Percentiles rank a stretch among this genome's conserved stretches.
Conservation (phyloP, 2,888 invertebrate genomes). For the Alitta virens region DNA sequence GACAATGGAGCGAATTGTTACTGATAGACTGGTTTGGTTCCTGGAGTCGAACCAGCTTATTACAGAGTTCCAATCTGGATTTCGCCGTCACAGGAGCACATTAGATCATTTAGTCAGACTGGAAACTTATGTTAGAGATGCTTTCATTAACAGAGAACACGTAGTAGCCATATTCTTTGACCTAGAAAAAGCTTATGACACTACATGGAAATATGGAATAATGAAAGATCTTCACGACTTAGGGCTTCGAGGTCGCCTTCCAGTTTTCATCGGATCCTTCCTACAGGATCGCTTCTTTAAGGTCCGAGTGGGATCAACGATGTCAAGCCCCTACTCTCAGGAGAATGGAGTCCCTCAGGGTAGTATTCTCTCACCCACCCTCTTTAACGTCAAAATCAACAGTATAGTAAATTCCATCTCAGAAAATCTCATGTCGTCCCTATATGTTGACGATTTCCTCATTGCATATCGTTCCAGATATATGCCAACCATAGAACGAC, state of each 20-base stretch:
- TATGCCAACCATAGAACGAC: constrained; percentile 14
- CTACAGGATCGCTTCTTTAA: constrained; percentile 3
- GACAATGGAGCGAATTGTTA: constrained; percentile 34
- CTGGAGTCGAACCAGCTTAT: constrained; percentile 27
- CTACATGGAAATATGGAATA: constrained; percentile 26
- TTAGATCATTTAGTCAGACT: constrained; percentile 24
- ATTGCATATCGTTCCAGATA: neutral
- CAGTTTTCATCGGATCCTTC: constrained; percentile 20
- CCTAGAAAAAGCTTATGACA: constrained; percentile 24
- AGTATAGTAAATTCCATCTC: no score
- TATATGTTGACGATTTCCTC: constrained; percentile 17
- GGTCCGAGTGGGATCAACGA: constrained; percentile 11
- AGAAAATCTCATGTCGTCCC: neutral
- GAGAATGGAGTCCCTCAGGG: constrained; percentile 15
- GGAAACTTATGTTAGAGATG: constrained; percentile 29
- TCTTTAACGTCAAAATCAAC: constrained; percentile 8
- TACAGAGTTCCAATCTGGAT: constrained; percentile 26
- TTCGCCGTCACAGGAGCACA: constrained; percentile 22
- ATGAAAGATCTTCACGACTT: constrained; percentile 21
- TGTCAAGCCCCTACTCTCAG: neutral
- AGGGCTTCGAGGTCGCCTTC: constrained; percentile 25
- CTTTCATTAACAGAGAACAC: constrained; percentile 26
- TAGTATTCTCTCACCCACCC: constrained; percentile 14
- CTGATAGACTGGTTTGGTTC: constrained; percentile 30
- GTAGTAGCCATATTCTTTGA: constrained; percentile 31